A percentile compares a stretch with the other conserved stretches of the same genome.
Evolutionary conservation across 2,113 vertebrate species (phyloP).

Genomic region (Struthio camelus): DNA sequence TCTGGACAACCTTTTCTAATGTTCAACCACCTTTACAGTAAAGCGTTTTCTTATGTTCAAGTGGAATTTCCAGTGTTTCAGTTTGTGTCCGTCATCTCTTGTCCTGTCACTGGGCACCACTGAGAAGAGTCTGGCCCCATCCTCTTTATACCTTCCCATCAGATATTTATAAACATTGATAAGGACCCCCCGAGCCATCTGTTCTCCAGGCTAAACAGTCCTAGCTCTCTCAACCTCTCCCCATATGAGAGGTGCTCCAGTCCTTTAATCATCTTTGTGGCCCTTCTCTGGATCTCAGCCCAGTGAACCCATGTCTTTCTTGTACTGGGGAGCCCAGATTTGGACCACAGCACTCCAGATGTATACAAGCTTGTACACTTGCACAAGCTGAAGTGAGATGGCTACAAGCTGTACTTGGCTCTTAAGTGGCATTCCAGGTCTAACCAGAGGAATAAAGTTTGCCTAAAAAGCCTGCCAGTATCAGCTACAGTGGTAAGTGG

Average conservation of each 20-base stretch:
- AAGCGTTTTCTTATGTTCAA: background rate
- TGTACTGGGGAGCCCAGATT: background rate
- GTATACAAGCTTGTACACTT: too few relatives aligned
- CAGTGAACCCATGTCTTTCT: background rate
- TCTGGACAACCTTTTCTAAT: too few relatives aligned
- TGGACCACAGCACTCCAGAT: background rate
- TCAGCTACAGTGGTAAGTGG: background rate
- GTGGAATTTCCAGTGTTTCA: background rate
- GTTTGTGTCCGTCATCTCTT: background rate
- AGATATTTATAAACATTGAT: background rate
- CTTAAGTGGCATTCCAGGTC: constrained; percentile 34
- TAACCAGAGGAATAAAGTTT: constrained; percentile 22
- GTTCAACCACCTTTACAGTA: background rate
- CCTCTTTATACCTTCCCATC: background rate
- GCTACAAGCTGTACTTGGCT: constrained; percentile 9
- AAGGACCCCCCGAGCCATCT: background rate
- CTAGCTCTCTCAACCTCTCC: background rate
- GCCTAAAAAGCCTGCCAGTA: constrained; percentile 15
- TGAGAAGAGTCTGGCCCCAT: background rate
- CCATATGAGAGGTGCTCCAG: background rate
- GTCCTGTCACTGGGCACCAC: background rate
- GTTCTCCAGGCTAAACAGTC: background rate
- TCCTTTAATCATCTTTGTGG: background rate
- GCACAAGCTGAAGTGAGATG: constrained; percentile 1
- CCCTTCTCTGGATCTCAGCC: background rate